Evolutionary conservation across 2,113 vertebrate species (phyloP).

Genomic region (Ictalurus furcatus): DNA sequence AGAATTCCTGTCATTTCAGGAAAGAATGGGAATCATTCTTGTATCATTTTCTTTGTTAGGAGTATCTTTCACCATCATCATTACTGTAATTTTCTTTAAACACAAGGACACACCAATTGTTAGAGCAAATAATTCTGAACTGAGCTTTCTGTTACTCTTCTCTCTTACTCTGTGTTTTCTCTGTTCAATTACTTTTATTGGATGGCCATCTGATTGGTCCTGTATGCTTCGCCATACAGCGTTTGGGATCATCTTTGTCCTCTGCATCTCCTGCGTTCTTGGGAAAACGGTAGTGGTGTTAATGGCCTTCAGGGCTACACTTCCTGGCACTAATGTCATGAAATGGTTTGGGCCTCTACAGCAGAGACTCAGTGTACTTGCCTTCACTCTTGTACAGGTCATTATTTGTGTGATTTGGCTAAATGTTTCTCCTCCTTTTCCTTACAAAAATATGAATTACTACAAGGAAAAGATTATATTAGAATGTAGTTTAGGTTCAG

Average conservation of each 20-base stretch:
- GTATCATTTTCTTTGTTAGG: slow-evolving; percentile 51
- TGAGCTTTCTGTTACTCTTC: slow-evolving; percentile 60
- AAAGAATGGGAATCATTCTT: slow-evolving; percentile 54
- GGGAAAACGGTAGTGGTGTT: slow-evolving; percentile 51
- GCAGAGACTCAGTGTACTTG: slow-evolving; percentile 43
- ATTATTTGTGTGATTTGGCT: neutral
- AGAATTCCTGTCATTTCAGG: slow-evolving; percentile 29
- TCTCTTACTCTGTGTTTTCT: slow-evolving; percentile 50
- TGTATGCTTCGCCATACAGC: slow-evolving; percentile 12
- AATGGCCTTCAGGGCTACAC: slow-evolving; percentile 46
- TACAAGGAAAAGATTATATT: slow-evolving; percentile 37
- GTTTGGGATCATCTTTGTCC: slow-evolving; percentile 31
- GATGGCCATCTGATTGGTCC: neutral
- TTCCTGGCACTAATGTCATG: slow-evolving; percentile 38
- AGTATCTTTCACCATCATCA: slow-evolving; percentile 28
- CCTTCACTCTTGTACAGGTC: slow-evolving; percentile 37
- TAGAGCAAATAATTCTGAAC: slow-evolving; percentile 77
- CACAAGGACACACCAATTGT: slow-evolving; percentile 57
- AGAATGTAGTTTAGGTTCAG: slow-evolving; percentile 32
- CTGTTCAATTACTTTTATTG: neutral
- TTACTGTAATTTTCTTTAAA: slow-evolving; percentile 50
- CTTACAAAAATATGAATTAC: slow-evolving; percentile 41
- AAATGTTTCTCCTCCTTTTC: slow-evolving; percentile 1
- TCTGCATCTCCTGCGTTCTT: slow-evolving; percentile 45
- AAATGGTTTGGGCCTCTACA: slow-evolving; percentile 46